Percentiles rank a stretch among this genome's conserved stretches.
These are phyloP conservation scores for Lottia scabra DNA, from an alignment of 2,888 invertebrate genomes.

Conservation along the genomic window DNA sequence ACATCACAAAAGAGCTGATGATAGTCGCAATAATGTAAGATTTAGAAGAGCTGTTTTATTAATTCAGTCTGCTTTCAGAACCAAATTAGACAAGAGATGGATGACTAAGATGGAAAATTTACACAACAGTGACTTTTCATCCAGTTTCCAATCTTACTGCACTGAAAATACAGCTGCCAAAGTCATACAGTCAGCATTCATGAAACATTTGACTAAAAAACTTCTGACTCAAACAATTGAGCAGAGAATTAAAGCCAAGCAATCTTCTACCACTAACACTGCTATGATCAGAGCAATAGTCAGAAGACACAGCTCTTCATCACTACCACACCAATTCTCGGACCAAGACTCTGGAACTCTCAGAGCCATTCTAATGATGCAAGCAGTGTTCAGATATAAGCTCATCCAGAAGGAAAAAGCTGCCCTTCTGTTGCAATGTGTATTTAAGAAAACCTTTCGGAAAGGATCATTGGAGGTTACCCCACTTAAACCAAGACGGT, in stretches of 20 bases:
- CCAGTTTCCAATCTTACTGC: neutral
- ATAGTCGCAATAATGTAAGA: neutral
- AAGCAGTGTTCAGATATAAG: neutral
- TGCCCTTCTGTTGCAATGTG: neutral
- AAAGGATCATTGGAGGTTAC: neutral
- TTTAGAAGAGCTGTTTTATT: neutral
- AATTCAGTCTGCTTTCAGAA: neutral
- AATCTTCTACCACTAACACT: neutral
- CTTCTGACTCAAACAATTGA: neutral
- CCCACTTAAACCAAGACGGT: neutral
- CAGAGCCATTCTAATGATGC: neutral
- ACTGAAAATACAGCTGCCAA: neutral
- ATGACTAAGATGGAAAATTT: neutral
- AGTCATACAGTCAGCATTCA: slow-evolving; percentile 3
- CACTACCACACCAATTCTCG: neutral
- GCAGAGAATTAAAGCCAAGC: neutral
- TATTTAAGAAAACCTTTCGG: neutral
- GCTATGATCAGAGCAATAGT: neutral
- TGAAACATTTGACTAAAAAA: neutral
- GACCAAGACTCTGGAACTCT: neutral
- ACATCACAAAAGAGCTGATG: neutral
- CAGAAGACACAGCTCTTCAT: neutral
- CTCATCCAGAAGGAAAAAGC: neutral
- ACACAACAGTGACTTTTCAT: neutral
- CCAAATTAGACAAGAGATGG: neutral